Evolutionary conservation across 2,797 vertebrate species (phyloP), one percentile per base, ranked within the genome.

Genomic region (Pempheris klunzingeri): DNA sequence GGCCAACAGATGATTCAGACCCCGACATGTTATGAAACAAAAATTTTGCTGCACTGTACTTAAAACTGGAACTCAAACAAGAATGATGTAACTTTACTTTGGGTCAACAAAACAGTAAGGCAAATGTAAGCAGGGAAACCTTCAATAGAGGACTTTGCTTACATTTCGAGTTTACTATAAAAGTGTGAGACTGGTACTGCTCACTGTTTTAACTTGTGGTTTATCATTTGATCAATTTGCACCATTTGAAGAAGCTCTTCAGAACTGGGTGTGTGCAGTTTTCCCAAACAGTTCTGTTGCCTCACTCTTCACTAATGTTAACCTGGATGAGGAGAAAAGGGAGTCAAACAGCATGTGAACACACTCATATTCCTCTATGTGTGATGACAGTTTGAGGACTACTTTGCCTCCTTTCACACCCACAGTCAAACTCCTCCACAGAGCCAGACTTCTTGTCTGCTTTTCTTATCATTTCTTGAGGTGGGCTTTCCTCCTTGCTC

Each of bases 361-460:
- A 44, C n/a, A 10, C 28, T 58, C 30, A 12, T 41, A 71, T 53
- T 68, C 14, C 36, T n/a, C n/a, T 34, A 5, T 43, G 8, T 66
- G 38, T 71, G 43, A 80, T 82, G 50, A 80, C 41, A 30, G 38
- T 63, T 57, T 83, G 58, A 80, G 66, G 52, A 77, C 47, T 68
- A 26, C 50, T 82, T 81, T 65, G 20, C 43, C 44, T 73, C 36
- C 54, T 32, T 32, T 77, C 69, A 50, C 63, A 66, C 60, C 38
- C 67, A 53, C 32, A 59, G 47, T 80, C 38, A 22, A 52, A 75
- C 80, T 73, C 72, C 60, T 71, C 60, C 73, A 49, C 74, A 71
- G 30, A 55, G 17, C 55, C 73, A 26, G 63, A 78, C 71, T 50
- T 72, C 71, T 63, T 50, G 74, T 78, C 74, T 77, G 63, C 66